phyloP scores from a whole-genome alignment of 2,888 invertebrate genomes.

The Cenopis cana region DNA sequence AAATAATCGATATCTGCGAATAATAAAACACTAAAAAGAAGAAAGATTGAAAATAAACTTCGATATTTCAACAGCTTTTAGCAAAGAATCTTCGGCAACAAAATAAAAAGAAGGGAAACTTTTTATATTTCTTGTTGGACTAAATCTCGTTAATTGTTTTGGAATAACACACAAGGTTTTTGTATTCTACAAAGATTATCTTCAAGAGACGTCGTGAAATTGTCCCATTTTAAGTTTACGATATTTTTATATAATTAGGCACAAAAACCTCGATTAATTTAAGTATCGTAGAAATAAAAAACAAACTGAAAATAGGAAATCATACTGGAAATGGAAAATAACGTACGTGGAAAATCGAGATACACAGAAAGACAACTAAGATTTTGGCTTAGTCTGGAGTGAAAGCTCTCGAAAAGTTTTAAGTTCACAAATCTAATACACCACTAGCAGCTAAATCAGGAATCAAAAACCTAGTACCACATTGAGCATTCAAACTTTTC shows the following conservation, averaged over 20 bases:
- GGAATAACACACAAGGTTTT: constrained; percentile 1
- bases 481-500: too few relatives aligned
- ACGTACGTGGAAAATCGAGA: not conserved
- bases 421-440: not conserved
- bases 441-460: not conserved
- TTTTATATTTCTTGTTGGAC: constrained; percentile 29
- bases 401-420: not conserved
- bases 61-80: constrained; percentile 34
- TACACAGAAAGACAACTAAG: not conserved
- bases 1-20: constrained; percentile 50
- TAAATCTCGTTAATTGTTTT: constrained; percentile 5
- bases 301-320: not conserved
- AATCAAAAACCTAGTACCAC: not conserved
- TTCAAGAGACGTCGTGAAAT: not conserved
- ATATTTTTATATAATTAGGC: not conserved
- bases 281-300: too few relatives aligned
- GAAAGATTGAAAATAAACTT: constrained; percentile 26
- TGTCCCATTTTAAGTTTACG: not conserved
- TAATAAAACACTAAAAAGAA: constrained; percentile 39
- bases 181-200: not conserved
- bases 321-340: not conserved
- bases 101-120: constrained; percentile 46
- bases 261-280: not conserved
- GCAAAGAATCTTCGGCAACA: constrained; percentile 52
- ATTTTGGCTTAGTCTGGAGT: not conserved